phyloP scores from a whole-genome alignment of 2,888 invertebrate species.

The Camptogramma bilineatum region DNA sequence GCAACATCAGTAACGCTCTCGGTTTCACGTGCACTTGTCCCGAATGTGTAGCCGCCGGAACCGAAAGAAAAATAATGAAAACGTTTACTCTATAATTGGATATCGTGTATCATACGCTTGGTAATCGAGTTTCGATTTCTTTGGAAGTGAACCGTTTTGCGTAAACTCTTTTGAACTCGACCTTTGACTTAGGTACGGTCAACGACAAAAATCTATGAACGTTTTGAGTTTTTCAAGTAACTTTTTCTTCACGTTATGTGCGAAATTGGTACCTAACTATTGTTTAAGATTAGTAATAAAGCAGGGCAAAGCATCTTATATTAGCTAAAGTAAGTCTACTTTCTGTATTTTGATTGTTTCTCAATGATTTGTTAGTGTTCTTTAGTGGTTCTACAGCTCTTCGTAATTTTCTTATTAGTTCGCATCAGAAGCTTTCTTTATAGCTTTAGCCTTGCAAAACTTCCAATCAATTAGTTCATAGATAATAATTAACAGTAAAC shows the following conservation, averaged over 20 bases:
- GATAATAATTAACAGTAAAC: constrained; percentile 38
- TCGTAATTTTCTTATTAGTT: neutral
- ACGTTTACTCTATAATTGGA: constrained; percentile 69
- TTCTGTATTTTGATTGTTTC: neutral
- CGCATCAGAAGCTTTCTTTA: constrained; percentile 3
- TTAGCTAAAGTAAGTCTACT: neutral
- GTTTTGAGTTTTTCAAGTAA: too few relatives aligned
- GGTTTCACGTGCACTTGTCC: constrained; percentile 84
- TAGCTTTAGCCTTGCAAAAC: constrained; percentile 8
- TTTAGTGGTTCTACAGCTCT: neutral
- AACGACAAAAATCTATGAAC: too few relatives aligned
- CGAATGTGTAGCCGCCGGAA: constrained; percentile 78
- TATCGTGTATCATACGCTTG: constrained; percentile 53
- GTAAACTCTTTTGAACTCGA: constrained; percentile 9
- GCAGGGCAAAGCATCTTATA: too few relatives aligned
- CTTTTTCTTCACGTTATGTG: too few relatives aligned
- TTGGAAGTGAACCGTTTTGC: constrained; percentile 8
- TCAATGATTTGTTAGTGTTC: neutral
- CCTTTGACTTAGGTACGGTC: neutral
- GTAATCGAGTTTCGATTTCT: constrained; percentile 27
- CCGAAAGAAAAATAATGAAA: constrained; percentile 77
- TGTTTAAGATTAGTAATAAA: too few relatives aligned
- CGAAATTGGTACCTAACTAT: too few relatives aligned
- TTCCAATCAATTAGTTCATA: constrained; percentile 25
- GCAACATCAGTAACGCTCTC: constrained; percentile 71